phyloP scores from a whole-genome alignment of 2,888 invertebrate species.

The Onthophagus sagittarius region DNA sequence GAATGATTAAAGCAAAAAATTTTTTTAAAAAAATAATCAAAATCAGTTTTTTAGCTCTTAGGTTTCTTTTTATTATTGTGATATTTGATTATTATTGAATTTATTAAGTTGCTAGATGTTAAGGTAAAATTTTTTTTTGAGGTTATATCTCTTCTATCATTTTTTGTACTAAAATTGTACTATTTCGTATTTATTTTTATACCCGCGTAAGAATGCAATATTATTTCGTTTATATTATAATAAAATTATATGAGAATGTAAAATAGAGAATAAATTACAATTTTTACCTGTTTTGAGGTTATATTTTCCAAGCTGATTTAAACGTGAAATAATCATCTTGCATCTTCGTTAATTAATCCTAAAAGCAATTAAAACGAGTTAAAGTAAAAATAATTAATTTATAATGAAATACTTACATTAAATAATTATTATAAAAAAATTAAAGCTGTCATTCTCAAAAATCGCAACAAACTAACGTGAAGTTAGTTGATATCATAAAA shows the following conservation, averaged over 20 bases:
- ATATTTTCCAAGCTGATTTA: too few relatives aligned
- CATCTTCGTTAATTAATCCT: too few relatives aligned
- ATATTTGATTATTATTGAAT: background rate
- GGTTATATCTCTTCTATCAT: background rate
- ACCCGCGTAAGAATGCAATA: background rate
- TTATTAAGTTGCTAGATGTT: background rate
- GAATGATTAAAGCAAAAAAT: background rate
- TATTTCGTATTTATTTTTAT: background rate
- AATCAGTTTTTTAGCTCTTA: background rate
- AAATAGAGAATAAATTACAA: background rate
- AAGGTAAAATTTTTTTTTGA: background rate
- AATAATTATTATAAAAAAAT: too few relatives aligned
- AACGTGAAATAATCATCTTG: too few relatives aligned
- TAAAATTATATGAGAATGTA: background rate
- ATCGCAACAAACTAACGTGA: too few relatives aligned
- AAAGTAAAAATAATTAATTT: too few relatives aligned
- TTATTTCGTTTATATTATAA: background rate
- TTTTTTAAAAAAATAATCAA: background rate
- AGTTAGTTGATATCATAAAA: too few relatives aligned
- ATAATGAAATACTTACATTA: too few relatives aligned
- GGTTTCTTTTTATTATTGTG: background rate
- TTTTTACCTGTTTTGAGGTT: background rate
- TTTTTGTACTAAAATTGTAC: background rate
- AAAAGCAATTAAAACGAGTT: too few relatives aligned
- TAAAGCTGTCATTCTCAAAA: too few relatives aligned